Evolutionary conservation across 1,140 invertebrate genomes (phyloP), one percentile per base, ranked within the genome.

Genomic region (Anastatus disparis): DNA sequence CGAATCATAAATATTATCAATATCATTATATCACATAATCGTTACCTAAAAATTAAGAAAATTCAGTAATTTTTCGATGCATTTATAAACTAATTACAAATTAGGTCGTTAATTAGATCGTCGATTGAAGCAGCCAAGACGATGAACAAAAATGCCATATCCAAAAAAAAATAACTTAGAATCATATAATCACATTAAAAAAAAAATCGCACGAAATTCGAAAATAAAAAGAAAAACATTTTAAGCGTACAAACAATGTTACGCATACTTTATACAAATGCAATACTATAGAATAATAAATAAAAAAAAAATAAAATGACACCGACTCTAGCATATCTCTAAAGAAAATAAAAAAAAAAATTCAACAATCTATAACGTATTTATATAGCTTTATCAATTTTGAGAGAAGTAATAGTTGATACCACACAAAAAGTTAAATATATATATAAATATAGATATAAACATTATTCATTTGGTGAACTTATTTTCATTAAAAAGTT

Each of bases 401-500:
- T 13, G 22, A 74, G 62, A 38, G 67, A 70, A 65, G 24, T 31
- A 68, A 73, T 67, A 59, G 22, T n/a, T 22, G n/a, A 17, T 44
- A 61, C 12, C 59, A 70, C 48, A 59, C 29, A 73, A 52, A 70
- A 61, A 63, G 65, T 46, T 64, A 72, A 40, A 68, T 62, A 70
- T 50, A 44, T 55, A 22, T 44, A 44, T 44, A 44, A 62, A 61
- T 56, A n/a, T 68, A 59, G 63, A 74, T 59, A 52, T 69, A 70
- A 59, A n/a, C n/a, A n/a, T n/a, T n/a, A n/a, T n/a, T 50, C 38
- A 46, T 61, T 67, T 70, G 52, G 64, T 59, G 46, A 67, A 42
- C 64, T 70, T 38, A 2, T 27, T 12, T 24, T 29, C 10, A 35
- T 10, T 35, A 44, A 44, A 64, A 74, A 53, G 24, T 65, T 63